These are phyloP conservation scores for Varanus salvator DNA, from an alignment of 2,113 vertebrate genomes.

Conservation along the genomic window DNA sequence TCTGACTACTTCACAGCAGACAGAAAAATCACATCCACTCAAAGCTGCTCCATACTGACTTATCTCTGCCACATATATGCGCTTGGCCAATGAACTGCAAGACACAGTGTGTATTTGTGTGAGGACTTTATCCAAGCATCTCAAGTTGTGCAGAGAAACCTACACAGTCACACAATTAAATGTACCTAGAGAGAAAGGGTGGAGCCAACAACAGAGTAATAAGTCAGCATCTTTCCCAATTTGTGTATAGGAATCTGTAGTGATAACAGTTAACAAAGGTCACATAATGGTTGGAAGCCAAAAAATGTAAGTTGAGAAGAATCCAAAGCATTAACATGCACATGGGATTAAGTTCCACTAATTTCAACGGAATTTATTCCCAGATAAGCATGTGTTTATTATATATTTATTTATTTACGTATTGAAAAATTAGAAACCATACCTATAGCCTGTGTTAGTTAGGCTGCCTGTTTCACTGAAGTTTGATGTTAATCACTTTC, in stretches of 20 bases:
- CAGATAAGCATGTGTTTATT: not conserved
- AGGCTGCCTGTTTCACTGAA: not conserved
- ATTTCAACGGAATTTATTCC: not conserved
- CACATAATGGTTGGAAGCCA: not conserved
- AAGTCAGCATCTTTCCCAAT: not conserved
- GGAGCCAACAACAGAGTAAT: not conserved
- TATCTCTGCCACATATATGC: not conserved
- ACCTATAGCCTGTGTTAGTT: too few relatives aligned
- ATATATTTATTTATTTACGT: too few relatives aligned
- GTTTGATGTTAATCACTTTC: not conserved
- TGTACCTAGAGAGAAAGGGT: not conserved
- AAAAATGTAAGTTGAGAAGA: not conserved
- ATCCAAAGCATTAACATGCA: not conserved
- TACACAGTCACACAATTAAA: too few relatives aligned
- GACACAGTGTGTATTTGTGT: not conserved
- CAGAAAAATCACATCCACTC: not conserved
- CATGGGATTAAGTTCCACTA: not conserved
- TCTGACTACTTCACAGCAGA: not conserved
- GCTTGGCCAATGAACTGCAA: not conserved
- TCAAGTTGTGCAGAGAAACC: not conserved
- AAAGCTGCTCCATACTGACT: not conserved
- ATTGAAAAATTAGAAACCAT: too few relatives aligned
- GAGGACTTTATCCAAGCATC: not conserved
- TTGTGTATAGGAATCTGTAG: not conserved
- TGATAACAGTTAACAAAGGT: not conserved